Evolutionary conservation across 2,113 vertebrate genomes (phyloP).

Genomic region (Orcinus orca): DNA sequence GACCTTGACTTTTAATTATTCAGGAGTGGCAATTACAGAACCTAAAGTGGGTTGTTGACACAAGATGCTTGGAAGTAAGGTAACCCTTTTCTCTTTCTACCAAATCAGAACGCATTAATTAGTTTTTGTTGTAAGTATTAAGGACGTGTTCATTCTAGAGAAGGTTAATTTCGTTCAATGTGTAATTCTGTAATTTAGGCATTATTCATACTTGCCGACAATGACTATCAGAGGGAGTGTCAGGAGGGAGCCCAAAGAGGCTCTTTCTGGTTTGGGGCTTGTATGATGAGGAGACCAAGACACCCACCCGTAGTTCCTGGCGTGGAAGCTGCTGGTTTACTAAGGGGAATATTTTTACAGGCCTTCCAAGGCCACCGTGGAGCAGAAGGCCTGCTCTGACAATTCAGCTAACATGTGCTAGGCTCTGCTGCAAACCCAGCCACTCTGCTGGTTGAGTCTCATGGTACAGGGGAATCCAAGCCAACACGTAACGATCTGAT

Average conservation of each 20-base stretch:
- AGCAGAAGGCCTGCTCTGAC: not conserved
- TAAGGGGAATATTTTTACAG: not conserved
- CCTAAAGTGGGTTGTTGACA: not conserved
- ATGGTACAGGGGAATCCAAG: rapidly evolving
- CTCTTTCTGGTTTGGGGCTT: not conserved
- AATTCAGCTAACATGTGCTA: rapidly evolving
- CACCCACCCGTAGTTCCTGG: no score
- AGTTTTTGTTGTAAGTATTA: not conserved
- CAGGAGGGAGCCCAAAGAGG: not conserved
- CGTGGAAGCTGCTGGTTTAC: not conserved
- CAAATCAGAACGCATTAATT: not conserved
- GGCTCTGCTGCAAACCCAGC: not conserved
- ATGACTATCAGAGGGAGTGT: not conserved
- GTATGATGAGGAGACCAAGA: not conserved
- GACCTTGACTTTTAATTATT: slow-evolving; percentile 57
- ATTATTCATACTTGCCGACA: not conserved
- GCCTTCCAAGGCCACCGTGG: no score
- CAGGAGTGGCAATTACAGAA: not conserved
- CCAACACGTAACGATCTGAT: not conserved
- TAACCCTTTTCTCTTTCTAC: not conserved
- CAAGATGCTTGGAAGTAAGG: not conserved
- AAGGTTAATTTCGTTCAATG: not conserved
- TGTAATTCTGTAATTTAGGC: not conserved
- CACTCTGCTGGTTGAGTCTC: not conserved
- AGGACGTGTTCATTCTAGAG: not conserved